Conservation (phyloP, 2,797 vertebrate species). For the Craterocephalus amniculus region DNA sequence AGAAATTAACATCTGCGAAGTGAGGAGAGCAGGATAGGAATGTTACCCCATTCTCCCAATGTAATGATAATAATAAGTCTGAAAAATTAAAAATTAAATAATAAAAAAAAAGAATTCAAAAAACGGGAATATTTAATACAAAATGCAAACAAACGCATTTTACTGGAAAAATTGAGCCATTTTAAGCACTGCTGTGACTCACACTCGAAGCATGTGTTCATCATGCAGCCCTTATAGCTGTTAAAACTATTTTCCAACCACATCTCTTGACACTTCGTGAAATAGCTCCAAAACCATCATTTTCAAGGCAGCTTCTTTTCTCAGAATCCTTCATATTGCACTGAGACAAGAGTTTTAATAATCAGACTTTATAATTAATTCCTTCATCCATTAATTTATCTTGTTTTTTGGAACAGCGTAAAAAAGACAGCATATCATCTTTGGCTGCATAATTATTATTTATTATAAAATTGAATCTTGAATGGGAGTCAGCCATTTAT, state of each 20-base stretch:
- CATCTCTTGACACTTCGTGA: neutral
- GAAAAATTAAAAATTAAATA: too few relatives aligned
- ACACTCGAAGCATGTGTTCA: neutral
- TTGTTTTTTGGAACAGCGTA: neutral
- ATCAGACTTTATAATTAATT: neutral
- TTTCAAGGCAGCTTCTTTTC: neutral
- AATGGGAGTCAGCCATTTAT: neutral
- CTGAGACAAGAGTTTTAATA: neutral
- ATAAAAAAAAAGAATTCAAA: too few relatives aligned
- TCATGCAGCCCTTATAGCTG: neutral
- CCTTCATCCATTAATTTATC: neutral
- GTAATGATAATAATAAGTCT: too few relatives aligned
- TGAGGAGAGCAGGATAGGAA: too few relatives aligned
- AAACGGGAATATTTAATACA: too few relatives aligned
- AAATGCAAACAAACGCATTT: too few relatives aligned
- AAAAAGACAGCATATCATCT: neutral
- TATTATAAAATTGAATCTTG: neutral
- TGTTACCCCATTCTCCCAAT: too few relatives aligned
- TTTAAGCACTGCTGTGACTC: too few relatives aligned
- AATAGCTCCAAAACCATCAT: neutral
- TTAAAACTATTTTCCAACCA: neutral
- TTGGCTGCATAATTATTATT: neutral
- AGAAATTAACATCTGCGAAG: too few relatives aligned
- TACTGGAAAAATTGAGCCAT: too few relatives aligned
- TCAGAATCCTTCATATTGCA: neutral